Conservation (phyloP, 2,888 invertebrate species). For the Standfussiana lucernea region DNA sequence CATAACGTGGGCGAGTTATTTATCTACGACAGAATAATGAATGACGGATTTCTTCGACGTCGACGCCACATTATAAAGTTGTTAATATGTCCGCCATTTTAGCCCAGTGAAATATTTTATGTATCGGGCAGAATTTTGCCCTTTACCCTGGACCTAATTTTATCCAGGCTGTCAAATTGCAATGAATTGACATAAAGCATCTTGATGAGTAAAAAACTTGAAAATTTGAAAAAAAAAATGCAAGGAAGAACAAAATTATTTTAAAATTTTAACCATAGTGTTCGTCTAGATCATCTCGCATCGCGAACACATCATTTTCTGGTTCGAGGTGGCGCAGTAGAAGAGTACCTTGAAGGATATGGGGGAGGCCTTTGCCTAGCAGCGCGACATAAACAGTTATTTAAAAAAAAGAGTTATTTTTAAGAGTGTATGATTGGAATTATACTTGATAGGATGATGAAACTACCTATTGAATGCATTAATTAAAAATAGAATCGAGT, state of each 20-base stretch:
- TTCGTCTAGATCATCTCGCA: no score
- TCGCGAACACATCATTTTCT: no score
- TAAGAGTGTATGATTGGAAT: not conserved
- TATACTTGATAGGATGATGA: not conserved
- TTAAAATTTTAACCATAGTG: not conserved
- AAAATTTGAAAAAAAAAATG: not conserved
- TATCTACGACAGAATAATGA: slow-evolving; percentile 60
- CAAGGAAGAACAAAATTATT: not conserved
- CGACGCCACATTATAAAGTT: slow-evolving; percentile 38
- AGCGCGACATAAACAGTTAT: no score
- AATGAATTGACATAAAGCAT: slow-evolving; percentile 6
- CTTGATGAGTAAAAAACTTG: not conserved
- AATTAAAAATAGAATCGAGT: slow-evolving; percentile 14
- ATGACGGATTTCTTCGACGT: slow-evolving; percentile 58
- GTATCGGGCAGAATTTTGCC: slow-evolving; percentile 3
- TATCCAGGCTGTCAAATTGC: not conserved
- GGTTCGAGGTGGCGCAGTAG: no score
- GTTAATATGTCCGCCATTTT: slow-evolving; percentile 46
- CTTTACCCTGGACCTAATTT: slow-evolving; percentile 8
- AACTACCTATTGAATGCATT: slow-evolving; percentile 4
- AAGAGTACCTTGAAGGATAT: no score
- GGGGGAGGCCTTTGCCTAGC: no score
- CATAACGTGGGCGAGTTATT: slow-evolving; percentile 56
- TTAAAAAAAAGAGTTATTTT: no score
- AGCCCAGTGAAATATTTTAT: slow-evolving; percentile 26